A percentile compares a stretch with the other conserved stretches of the same genome.
Evolutionary conservation across 2,888 invertebrate species (phyloP).

Genomic region (Sipunculus nudus): DNA sequence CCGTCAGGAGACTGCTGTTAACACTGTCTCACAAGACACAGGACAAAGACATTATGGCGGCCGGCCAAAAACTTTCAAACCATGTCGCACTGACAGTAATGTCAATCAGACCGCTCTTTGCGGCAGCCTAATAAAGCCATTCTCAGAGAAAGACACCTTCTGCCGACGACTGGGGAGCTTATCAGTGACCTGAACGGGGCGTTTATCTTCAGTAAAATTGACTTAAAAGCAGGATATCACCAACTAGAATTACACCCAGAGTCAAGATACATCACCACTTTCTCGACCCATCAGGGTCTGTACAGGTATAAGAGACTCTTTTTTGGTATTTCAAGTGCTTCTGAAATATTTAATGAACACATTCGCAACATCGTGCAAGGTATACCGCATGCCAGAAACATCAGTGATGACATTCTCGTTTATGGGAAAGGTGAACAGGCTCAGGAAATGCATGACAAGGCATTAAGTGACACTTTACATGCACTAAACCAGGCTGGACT

Average conservation of each 20-base stretch:
- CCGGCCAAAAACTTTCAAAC: too few relatives aligned
- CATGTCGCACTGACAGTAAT: too few relatives aligned
- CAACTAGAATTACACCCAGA: slow-evolving; percentile 12
- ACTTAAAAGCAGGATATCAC: slow-evolving; percentile 15
- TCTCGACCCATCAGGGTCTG: slow-evolving; percentile 30
- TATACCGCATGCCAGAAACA: slow-evolving; percentile 11
- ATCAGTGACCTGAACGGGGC: slow-evolving; percentile 19
- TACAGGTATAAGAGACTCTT: slow-evolving; percentile 26
- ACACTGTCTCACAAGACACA: too few relatives aligned
- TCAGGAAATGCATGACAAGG: slow-evolving; percentile 9
- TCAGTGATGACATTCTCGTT: slow-evolving; percentile 25
- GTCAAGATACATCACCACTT: slow-evolving; percentile 31
- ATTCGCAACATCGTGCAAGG: slow-evolving; percentile 13
- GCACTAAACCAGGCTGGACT: slow-evolving; percentile 16
- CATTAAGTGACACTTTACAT: slow-evolving; percentile 15
- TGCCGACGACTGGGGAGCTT: slow-evolving; percentile 13
- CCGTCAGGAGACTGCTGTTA: too few relatives aligned
- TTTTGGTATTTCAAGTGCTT: slow-evolving; percentile 25
- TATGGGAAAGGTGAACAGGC: slow-evolving; percentile 9
- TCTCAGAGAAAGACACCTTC: slow-evolving; percentile 9
- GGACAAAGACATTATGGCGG: too few relatives aligned
- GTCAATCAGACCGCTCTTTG: too few relatives aligned
- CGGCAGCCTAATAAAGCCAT: slow-evolving; percentile 39
- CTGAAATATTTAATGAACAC: slow-evolving; percentile 18
- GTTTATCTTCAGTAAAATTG: slow-evolving; percentile 11